These are phyloP conservation scores for Aspidiotus destructor DNA, from an alignment of 2,888 invertebrate species.

Conservation along the genomic window DNA sequence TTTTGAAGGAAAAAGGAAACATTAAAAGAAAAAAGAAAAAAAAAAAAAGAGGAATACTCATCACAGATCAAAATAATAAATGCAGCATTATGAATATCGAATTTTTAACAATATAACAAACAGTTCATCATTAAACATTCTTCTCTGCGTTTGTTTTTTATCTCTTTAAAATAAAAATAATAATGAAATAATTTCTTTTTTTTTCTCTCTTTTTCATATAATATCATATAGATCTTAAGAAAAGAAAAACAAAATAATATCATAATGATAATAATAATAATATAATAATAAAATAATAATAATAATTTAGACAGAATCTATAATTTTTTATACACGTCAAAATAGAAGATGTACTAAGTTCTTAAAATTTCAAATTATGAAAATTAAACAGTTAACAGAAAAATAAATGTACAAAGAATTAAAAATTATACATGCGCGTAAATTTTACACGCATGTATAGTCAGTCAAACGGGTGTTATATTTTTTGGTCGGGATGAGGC, in stretches of 20 bases:
- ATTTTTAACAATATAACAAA: conserved; percentile 32
- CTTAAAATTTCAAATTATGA: conserved; percentile 22
- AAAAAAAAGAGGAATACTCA: conserved; percentile 26
- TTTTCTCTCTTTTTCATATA: too few relatives aligned
- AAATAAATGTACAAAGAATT: conserved; percentile 18
- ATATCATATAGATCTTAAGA: too few relatives aligned
- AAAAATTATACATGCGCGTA: conserved; percentile 12
- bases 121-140: conserved; percentile 30
- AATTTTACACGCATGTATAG: conserved; percentile 14
- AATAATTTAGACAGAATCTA: conserved; percentile 29
- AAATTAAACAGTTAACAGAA: conserved; percentile 30
- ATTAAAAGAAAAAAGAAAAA: conserved; percentile 25
- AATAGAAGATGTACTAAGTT: conserved; percentile 24
- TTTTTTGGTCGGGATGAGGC: conserved; percentile 18
- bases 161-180: conserved; percentile 28
- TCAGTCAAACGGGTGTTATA: conserved; percentile 31
- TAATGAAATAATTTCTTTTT: conserved; percentile 21
- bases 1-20: conserved; percentile 27
- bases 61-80: conserved; percentile 33
- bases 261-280: conserved; percentile 22
- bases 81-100: conserved; percentile 33
- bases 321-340: conserved; percentile 24
- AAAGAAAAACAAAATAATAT: background rate
- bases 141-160: conserved; percentile 33
- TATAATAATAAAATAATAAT: conserved; percentile 23